Base-by-base conservation (phyloP, 92 coral and sea anemone genomes). In the Zoanthus sansibaricus region DNA sequence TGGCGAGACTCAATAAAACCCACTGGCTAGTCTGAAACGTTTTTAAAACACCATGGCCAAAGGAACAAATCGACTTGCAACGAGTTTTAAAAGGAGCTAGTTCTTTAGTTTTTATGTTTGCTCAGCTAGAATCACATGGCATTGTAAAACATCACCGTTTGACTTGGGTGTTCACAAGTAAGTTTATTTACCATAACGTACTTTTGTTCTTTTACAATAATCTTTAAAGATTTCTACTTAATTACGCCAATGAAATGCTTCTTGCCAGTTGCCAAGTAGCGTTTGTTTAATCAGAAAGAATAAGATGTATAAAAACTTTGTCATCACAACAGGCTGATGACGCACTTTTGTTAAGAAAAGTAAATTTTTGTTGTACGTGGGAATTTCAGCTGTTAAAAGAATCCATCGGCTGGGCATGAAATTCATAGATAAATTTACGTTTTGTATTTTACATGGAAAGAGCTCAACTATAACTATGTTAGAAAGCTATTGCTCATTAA, bases 201-300 rank as follows among this genome's bases (percentile, higher is more conserved):
- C 55, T 58, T 64, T 68, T 79, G 84, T 59, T 18, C 9, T 45
- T 61, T 62, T 45, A 20, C 56, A 58, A 46, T 54, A n/a, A 18
- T 33, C 20, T 62, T 45, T 61, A 59, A 42, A 64, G 72, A 72
- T 54, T 48, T 42, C 20, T 58, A 79, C 73, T 79, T 79, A 79
- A 79, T 79, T 79, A 79, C 42, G 33, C 73, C 84, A 62, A 21
- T 61, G 84, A 66, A 21, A 9, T 18, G 84, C 64, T 61, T 42
- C 20, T 31, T 46, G 32, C 32, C 58, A 64, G 30, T 37, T 72
- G 3, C 54, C 32, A n/a, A 33, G 32, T 66, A 46, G 4, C 8
- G 59, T 48, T 44, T 79, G 44, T 79, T 79, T 79, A 79, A 78
- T 61, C 83, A 79, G 84, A 44, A 62, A 79, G 42, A 61, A 44